Conservation (phyloP, 2,888 invertebrate species). For the Drosophila kokeensis region DNA sequence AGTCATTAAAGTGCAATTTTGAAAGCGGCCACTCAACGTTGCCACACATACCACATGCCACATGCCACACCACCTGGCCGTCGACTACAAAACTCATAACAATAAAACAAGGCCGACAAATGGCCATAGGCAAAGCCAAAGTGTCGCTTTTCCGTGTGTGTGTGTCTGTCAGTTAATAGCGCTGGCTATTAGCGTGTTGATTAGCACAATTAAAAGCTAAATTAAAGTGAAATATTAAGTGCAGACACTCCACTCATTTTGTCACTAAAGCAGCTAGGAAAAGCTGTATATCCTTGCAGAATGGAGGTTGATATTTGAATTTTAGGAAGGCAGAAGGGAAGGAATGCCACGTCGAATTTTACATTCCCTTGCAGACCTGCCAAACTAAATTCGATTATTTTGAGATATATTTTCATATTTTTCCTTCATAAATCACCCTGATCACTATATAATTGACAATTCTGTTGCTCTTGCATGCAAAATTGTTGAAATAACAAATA, state of each 20-base stretch:
- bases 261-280: not conserved
- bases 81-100: slow-evolving; percentile 67
- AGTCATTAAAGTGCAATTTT: slow-evolving; percentile 79
- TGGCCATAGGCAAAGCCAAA: slow-evolving; percentile 28
- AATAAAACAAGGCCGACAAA: slow-evolving; percentile 71
- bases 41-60: not conserved
- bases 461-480: not conserved
- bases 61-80: slow-evolving; percentile 18
- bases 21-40: slow-evolving; percentile 49
- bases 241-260: slow-evolving; percentile 27
- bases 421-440: too few species aligned
- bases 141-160: not conserved
- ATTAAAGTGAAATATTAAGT: slow-evolving; percentile 75
- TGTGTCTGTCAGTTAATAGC: slow-evolving; percentile 56
- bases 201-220: slow-evolving; percentile 73
- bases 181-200: slow-evolving; percentile 73
- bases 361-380: not conserved
- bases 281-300: not conserved
- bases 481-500: not conserved
- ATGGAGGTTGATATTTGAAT: not conserved
- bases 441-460: too few species aligned
- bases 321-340: not conserved
- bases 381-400: not conserved
- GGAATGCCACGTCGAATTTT: not conserved
- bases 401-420: not conserved